phyloP scores from a whole-genome alignment of 2,113 vertebrate genomes.

The Solea solea region DNA sequence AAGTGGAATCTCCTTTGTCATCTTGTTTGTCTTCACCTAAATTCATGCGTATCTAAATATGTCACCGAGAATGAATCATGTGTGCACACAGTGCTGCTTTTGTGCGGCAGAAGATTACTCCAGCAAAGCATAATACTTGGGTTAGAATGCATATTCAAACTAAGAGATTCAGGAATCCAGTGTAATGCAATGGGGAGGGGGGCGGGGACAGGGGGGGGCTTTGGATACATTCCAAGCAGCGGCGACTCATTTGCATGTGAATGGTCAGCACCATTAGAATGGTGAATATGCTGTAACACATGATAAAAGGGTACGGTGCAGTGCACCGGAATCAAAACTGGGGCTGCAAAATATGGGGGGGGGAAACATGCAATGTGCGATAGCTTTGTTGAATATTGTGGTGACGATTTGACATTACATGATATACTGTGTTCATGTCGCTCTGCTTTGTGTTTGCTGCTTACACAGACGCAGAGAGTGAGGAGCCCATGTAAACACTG shows the following conservation, averaged over 20 bases:
- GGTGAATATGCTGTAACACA: conserved; percentile 70
- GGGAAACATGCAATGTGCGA: too few species aligned
- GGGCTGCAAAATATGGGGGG: too few species aligned
- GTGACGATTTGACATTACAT: too few species aligned
- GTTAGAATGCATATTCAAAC: conserved; percentile 52
- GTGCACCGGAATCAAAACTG: conserved; percentile 43
- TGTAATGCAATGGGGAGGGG: conserved; percentile 41
- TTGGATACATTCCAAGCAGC: conserved; percentile 60
- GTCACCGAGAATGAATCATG: conserved; percentile 47
- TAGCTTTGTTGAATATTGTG: too few species aligned
- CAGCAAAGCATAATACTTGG: conserved; percentile 45
- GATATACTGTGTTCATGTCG: too few species aligned
- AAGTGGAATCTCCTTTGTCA: conserved; percentile 45
- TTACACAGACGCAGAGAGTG: too few species aligned
- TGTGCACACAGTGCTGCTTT: conserved; percentile 40
- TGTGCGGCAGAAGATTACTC: conserved; percentile 52
- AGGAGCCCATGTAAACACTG: too few species aligned
- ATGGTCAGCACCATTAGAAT: conserved; percentile 59
- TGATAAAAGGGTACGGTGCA: conserved; percentile 45
- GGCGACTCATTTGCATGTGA: conserved; percentile 71
- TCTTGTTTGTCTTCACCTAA: conserved; percentile 46
- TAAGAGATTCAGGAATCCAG: conserved; percentile 52
- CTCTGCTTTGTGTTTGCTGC: too few species aligned
- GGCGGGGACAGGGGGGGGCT: conserved; percentile 33
- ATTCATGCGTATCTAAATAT: conserved; percentile 54